phyloP scores from a whole-genome alignment of 2,888 invertebrate species.

The Heliconius cydno region DNA sequence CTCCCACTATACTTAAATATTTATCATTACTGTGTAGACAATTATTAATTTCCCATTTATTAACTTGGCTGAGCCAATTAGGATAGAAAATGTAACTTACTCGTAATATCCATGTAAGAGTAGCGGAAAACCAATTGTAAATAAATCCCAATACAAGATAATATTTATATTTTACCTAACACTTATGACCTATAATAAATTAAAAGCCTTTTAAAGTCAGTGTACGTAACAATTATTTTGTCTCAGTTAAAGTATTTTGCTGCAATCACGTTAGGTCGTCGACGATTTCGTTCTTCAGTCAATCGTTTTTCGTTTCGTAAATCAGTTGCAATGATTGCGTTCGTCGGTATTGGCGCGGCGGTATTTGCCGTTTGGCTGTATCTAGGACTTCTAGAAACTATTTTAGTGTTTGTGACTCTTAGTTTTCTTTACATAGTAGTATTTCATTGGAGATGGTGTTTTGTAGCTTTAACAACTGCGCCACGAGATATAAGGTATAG shows the following conservation, averaged over 20 bases:
- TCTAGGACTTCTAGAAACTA: constrained; percentile 85
- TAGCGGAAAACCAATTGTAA: constrained; percentile 1
- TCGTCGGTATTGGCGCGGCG: constrained; percentile 70
- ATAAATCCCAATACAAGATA: background rate
- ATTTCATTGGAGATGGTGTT: constrained; percentile 90
- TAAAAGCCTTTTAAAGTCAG: background rate
- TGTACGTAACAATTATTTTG: background rate
- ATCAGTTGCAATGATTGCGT: constrained; percentile 69
- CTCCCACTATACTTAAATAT: background rate
- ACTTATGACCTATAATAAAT: background rate
- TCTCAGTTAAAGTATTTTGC: constrained; percentile 44
- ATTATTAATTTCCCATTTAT: background rate
- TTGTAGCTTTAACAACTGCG: constrained; percentile 88
- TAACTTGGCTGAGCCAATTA: too few relatives aligned
- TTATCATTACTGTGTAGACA: background rate
- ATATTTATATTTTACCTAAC: background rate
- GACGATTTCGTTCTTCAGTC: constrained; percentile 59
- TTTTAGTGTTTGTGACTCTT: constrained; percentile 85
- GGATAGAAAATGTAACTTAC: background rate
- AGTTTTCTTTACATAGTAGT: constrained; percentile 85
- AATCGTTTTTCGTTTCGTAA: constrained; percentile 79
- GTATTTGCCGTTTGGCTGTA: constrained; percentile 76
- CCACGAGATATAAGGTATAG: constrained; percentile 89
- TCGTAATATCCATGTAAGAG: background rate
- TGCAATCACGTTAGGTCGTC: constrained; percentile 49